Conservation (phyloP, 1,140 invertebrate genomes). For the Archivesica marissinica region DNA sequence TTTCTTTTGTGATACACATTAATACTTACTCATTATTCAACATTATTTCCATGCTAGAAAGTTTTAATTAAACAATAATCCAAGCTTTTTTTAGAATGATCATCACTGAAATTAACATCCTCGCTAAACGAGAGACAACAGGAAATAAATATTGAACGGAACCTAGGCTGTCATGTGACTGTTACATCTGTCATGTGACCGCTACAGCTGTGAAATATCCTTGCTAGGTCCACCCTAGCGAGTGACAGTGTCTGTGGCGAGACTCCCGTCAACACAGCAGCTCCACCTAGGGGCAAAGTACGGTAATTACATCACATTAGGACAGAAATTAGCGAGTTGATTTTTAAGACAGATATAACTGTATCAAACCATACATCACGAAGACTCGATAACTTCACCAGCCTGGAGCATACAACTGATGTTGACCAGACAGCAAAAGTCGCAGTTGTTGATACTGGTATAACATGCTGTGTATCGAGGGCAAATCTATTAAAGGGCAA, state of each 20-base stretch:
- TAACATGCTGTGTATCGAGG: no score
- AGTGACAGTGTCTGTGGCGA: conserved; percentile 41
- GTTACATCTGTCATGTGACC: neutral
- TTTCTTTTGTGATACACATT: neutral
- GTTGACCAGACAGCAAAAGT: conserved; percentile 2
- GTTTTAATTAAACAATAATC: neutral
- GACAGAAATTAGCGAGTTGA: conserved; percentile 45
- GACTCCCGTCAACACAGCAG: conserved; percentile 27
- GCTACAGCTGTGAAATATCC: neutral
- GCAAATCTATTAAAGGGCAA: no score
- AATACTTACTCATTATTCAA: neutral
- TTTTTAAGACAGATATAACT: conserved; percentile 40
- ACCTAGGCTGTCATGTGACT: neutral
- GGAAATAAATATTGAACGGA: conserved; percentile 29
- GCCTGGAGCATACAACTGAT: conserved; percentile 5
- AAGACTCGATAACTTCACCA: neutral
- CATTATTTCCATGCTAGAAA: neutral
- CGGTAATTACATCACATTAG: conserved; percentile 50
- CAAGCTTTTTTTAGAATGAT: no score
- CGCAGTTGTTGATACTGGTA: neutral
- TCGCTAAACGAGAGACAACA: neutral
- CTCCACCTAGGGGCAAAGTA: neutral
- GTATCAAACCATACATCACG: conserved; percentile 37
- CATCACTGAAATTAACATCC: no score
- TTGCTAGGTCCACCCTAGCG: neutral